These are phyloP conservation scores for Pseudorhombus dupliciocellatus DNA, from an alignment of 2,113 vertebrate genomes.

Conservation along the genomic window DNA sequence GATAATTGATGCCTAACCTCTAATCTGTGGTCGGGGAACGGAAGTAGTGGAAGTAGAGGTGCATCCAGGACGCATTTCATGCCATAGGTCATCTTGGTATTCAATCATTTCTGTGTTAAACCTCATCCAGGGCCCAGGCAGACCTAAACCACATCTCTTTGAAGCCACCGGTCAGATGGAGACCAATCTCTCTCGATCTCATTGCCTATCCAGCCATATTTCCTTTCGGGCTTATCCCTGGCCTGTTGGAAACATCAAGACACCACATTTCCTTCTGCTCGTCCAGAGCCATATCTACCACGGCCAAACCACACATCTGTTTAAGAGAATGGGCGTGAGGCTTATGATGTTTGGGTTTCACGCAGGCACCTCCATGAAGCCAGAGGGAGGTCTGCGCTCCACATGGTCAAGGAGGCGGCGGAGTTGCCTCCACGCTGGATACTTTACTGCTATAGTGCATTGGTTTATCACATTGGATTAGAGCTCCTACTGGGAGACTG, in stretches of 20 bases:
- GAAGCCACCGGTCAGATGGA: slow-evolving; percentile 71
- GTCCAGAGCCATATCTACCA: slow-evolving; percentile 68
- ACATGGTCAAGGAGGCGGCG: slow-evolving; percentile 59
- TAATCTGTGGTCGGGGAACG: background rate
- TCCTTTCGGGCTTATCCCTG: slow-evolving; percentile 76
- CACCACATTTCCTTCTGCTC: slow-evolving; percentile 67
- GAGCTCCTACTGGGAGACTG: slow-evolving; percentile 57
- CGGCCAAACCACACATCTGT: slow-evolving; percentile 64
- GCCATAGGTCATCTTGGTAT: slow-evolving; percentile 68
- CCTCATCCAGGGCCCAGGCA: slow-evolving; percentile 61
- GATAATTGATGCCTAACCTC: background rate
- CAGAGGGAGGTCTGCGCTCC: slow-evolving; percentile 62
- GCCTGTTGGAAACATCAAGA: slow-evolving; percentile 77
- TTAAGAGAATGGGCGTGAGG: slow-evolving; percentile 54
- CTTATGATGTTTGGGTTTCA: slow-evolving; percentile 76
- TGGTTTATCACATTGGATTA: slow-evolving; percentile 78
- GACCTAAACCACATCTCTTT: slow-evolving; percentile 60
- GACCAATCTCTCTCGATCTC: slow-evolving; percentile 73
- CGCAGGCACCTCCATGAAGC: slow-evolving; percentile 60
- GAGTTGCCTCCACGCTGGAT: slow-evolving; percentile 52
- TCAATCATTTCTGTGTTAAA: slow-evolving; percentile 68
- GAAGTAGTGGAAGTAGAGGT: slow-evolving; percentile 16
- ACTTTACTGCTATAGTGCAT: slow-evolving; percentile 45
- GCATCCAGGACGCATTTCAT: slow-evolving; percentile 33
- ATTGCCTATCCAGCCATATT: slow-evolving; percentile 75